These are phyloP conservation scores for Barypeithes pellucidus DNA, from an alignment of 2,888 invertebrate species.

Conservation along the genomic window DNA sequence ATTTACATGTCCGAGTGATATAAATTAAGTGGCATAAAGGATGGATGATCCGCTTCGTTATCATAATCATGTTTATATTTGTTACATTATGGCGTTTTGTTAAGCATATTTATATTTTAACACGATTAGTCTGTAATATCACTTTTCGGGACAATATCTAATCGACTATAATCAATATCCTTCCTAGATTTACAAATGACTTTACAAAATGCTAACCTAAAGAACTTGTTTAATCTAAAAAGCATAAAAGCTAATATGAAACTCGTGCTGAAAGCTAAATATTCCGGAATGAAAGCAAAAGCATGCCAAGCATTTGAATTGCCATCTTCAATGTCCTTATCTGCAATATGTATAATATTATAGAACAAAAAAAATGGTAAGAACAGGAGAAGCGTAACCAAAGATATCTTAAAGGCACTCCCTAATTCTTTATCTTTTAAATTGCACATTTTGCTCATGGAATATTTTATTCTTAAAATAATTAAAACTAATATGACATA, in stretches of 20 bases:
- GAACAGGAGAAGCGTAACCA: constrained; percentile 47
- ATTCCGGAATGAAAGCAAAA: constrained; percentile 49
- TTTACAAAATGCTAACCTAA: constrained; percentile 49
- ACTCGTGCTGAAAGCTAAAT: constrained; percentile 46
- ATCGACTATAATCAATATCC: constrained; percentile 44
- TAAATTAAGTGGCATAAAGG: too few species aligned
- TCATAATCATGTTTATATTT: too few species aligned
- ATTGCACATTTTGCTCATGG: constrained; percentile 15
- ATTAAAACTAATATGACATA: constrained; percentile 28
- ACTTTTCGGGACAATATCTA: constrained; percentile 34
- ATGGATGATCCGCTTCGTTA: too few species aligned
- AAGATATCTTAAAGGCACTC: constrained; percentile 22
- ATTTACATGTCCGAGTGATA: too few species aligned
- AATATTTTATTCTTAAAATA: constrained; percentile 20
- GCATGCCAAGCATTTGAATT: constrained; percentile 23
- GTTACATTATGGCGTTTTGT: background rate
- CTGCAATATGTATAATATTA: constrained; percentile 30
- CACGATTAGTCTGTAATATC: background rate
- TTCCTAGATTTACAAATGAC: constrained; percentile 41
- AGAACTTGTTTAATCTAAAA: constrained; percentile 52
- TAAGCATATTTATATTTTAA: constrained; percentile 6
- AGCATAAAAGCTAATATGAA: constrained; percentile 50
- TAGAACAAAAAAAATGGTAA: constrained; percentile 53
- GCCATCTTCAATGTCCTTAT: constrained; percentile 5
- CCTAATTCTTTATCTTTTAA: constrained; percentile 19